A percentile compares a stretch with the other conserved stretches of the same genome.
phyloP scores from a whole-genome alignment of 2,113 vertebrate species.

The Cochlearius cochlearius region DNA sequence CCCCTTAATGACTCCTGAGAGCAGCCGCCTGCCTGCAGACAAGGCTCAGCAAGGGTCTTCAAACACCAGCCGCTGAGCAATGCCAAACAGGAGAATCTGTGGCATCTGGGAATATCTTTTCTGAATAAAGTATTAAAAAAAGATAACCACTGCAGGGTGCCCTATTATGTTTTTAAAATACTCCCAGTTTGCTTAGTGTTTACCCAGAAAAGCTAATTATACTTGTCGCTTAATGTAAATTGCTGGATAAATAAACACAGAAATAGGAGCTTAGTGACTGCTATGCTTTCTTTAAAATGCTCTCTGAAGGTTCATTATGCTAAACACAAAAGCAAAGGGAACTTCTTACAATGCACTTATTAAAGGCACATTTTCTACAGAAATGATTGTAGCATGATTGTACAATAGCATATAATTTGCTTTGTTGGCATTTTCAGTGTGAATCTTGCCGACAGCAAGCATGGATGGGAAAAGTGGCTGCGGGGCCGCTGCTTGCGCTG shows the following conservation, averaged over 20 bases:
- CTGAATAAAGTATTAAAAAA: background rate
- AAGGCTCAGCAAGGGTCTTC: background rate
- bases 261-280: constrained; percentile 33
- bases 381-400: constrained; percentile 10
- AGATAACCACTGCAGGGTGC: background rate
- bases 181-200: constrained; percentile 13
- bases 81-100: background rate
- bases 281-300: constrained; percentile 20
- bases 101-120: background rate
- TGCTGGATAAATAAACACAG: constrained; percentile 54
- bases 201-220: constrained; percentile 39
- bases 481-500: fast-evolving
- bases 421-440: constrained; percentile 32
- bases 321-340: constrained; percentile 38
- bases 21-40: background rate
- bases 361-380: constrained; percentile 49
- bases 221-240: background rate
- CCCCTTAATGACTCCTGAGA: background rate
- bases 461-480: background rate
- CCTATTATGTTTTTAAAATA: constrained; percentile 22
- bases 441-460: background rate
- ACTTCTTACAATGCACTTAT: constrained; percentile 42
- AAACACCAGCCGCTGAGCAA: background rate
- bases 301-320: constrained; percentile 42
- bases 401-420: constrained; percentile 44